A percentile compares a stretch with the other conserved stretches of the same genome.
Conservation (phyloP, 2,797 vertebrate species). For the Sebastes nivosus region DNA sequence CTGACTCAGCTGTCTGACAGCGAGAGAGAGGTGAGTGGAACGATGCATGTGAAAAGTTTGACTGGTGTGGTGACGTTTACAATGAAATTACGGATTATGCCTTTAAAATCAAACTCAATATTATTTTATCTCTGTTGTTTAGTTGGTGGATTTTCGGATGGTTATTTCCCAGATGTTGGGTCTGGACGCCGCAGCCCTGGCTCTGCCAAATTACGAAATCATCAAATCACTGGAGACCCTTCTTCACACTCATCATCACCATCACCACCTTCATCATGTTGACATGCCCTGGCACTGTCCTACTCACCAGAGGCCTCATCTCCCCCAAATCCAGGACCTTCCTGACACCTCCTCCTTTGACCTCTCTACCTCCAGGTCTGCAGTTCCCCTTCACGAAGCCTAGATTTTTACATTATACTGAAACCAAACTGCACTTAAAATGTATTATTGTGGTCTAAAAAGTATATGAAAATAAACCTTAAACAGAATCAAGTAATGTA, state of each 20-base stretch:
- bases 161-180: conserved; percentile 88
- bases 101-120: background rate
- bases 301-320: conserved; percentile 43
- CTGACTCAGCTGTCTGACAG: conserved; percentile 85
- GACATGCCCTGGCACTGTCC: conserved; percentile 38
- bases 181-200: conserved; percentile 72
- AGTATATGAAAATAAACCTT: background rate
- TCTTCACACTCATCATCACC: conserved; percentile 81
- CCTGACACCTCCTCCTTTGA: conserved; percentile 12
- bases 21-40: conserved; percentile 84
- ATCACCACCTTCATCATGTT: conserved; percentile 47
- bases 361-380: conserved; percentile 20
- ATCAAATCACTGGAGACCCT: conserved; percentile 85
- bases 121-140: conserved; percentile 20
- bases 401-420: background rate
- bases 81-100: background rate
- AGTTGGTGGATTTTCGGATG: conserved; percentile 89
- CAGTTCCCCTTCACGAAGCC: conserved; percentile 8
- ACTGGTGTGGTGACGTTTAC: background rate
- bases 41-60: fast-evolving
- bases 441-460: background rate
- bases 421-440: background rate
- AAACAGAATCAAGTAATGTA: background rate
- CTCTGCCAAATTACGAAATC: conserved; percentile 88
- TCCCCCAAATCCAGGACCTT: conserved; percentile 32